Evolutionary conservation across 2,113 vertebrate species (phyloP).

Genomic region (Thymallus thymallus): DNA sequence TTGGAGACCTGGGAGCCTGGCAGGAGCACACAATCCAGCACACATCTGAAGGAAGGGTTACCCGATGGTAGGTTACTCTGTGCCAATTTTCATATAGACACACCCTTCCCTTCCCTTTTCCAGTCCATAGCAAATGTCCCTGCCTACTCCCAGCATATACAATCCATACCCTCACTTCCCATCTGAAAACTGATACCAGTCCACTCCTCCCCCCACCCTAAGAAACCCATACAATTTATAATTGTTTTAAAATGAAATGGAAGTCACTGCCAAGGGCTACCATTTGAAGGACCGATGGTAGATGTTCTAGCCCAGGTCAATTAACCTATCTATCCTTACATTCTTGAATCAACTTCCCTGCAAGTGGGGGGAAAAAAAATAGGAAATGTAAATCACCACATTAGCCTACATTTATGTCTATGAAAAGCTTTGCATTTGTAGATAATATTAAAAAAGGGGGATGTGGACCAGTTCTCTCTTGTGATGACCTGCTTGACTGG

Average conservation of each 20-base stretch:
- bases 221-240: neutral
- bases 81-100: constrained; percentile 82
- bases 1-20: constrained; percentile 88
- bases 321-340: neutral
- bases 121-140: constrained; percentile 1
- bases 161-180: neutral
- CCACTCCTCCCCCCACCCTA: neutral
- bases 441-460: constrained; percentile 4
- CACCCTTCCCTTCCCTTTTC: neutral
- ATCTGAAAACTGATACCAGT: neutral
- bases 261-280: neutral
- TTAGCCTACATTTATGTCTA: constrained; percentile 3
- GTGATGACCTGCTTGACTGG: neutral
- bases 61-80: constrained; percentile 56
- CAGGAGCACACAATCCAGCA: constrained; percentile 97
- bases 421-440: constrained; percentile 17
- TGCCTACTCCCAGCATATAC: neutral
- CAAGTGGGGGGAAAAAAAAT: neutral
- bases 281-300: neutral
- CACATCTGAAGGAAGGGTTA: constrained; percentile 86
- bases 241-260: constrained; percentile 8
- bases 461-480: constrained; percentile 3
- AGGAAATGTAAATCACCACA: constrained; percentile 6
- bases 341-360: neutral
- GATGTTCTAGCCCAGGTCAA: neutral